Evolutionary conservation across 2,113 vertebrate genomes (phyloP).

Genomic region (Oryzias celebensis): DNA sequence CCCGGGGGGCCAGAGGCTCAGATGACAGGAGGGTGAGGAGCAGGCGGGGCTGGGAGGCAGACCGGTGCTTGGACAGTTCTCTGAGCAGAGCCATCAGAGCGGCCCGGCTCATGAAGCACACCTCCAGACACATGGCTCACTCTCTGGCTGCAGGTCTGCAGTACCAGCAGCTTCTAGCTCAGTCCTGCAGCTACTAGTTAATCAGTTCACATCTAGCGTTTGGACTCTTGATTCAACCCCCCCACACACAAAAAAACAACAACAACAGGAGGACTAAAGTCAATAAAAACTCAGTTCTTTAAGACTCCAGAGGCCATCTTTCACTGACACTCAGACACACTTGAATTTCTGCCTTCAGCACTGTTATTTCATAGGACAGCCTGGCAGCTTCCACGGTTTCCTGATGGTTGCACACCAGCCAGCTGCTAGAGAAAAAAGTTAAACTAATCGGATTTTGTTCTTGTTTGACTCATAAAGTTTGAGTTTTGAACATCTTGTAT

Average conservation of each 20-base stretch:
- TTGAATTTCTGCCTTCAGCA: too few species aligned
- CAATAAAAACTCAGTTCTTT: slow-evolving; percentile 11
- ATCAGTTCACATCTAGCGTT: neutral
- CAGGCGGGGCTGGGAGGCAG: slow-evolving; percentile 30
- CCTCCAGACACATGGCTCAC: slow-evolving; percentile 77
- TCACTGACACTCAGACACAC: too few species aligned
- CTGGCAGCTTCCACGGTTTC: too few species aligned
- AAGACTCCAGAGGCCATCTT: too few species aligned
- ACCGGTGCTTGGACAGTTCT: slow-evolving; percentile 58
- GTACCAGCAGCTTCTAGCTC: slow-evolving; percentile 54
- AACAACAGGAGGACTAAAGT: neutral
- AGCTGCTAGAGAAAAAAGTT: too few species aligned
- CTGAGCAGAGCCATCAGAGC: slow-evolving; percentile 77
- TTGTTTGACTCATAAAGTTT: too few species aligned
- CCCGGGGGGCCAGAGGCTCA: neutral
- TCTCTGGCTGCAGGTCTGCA: slow-evolving; percentile 74
- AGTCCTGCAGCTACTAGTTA: slow-evolving; percentile 80
- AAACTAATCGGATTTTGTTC: too few species aligned
- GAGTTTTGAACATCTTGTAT: too few species aligned
- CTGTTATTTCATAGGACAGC: too few species aligned
- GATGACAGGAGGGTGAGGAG: slow-evolving; percentile 2
- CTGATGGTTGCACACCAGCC: too few species aligned
- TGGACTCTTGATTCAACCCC: neutral
- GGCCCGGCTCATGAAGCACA: slow-evolving; percentile 70
- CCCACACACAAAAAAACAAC: neutral